Percentiles rank a stretch among this genome's conserved stretches.
These are phyloP conservation scores for Dysidea cf. avara DNA, from an alignment of 37 sponge, comb jelly and placozoan species.

Conservation along the genomic window DNA sequence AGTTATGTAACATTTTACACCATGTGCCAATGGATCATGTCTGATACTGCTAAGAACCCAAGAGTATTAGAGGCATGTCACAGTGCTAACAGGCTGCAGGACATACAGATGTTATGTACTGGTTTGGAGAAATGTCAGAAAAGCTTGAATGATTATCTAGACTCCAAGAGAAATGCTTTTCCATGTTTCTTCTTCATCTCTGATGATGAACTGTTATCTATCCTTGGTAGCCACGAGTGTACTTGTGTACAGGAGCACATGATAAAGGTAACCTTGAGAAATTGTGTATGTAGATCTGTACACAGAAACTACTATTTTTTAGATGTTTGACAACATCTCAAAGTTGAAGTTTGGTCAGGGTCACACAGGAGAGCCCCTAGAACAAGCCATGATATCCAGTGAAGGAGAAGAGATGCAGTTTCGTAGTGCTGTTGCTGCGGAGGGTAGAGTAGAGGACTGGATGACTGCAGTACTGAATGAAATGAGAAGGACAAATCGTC, in stretches of 20 bases:
- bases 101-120: constrained; percentile 80
- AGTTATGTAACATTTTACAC: too few relatives aligned
- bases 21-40: constrained; percentile 71
- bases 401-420: constrained; percentile 99
- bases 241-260: constrained; percentile 99
- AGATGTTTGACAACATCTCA: constrained; percentile 99
- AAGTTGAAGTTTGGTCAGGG: constrained; percentile 81
- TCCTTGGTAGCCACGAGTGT: constrained; percentile 93
- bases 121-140: constrained; percentile 98
- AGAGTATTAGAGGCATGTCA: constrained; percentile 92
- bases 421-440: constrained; percentile 69
- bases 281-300: not conserved
- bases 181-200: constrained; percentile 99
- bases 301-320: too few relatives aligned
- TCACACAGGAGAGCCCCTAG: constrained; percentile 67
- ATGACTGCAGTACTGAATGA: constrained; percentile 96
- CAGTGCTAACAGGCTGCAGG: constrained; percentile 83
- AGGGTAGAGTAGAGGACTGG: constrained; percentile 99
- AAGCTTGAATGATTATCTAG: constrained; percentile 97
- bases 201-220: constrained; percentile 97
- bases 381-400: constrained; percentile 91
- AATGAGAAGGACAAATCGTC: constrained; percentile 93
- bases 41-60: constrained; percentile 92
- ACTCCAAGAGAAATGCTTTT: constrained; percentile 99
- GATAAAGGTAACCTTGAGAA: constrained; percentile 81